A percentile compares a stretch with the other conserved stretches of the same genome.
These are phyloP conservation scores for Chloroclystis v-ata DNA, from an alignment of 2,888 invertebrate genomes.

Conservation along the genomic window DNA sequence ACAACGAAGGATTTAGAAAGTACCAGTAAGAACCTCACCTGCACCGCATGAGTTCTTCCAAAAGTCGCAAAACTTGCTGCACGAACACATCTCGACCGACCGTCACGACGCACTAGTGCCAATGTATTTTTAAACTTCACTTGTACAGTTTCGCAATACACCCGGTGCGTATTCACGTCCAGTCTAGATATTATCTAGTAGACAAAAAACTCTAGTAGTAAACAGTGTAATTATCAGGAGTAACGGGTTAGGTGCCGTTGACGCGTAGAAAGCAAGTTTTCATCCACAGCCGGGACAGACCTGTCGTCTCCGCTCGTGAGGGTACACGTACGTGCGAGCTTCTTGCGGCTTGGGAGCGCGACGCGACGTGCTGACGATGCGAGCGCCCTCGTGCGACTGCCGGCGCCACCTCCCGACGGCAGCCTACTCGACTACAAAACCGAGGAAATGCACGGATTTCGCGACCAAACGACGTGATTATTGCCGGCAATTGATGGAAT, in stretches of 20 bases:
- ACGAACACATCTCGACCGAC: slow-evolving; percentile 66
- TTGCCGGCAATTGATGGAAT: slow-evolving; percentile 41
- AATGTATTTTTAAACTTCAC: slow-evolving; percentile 78
- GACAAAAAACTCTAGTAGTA: slow-evolving; percentile 53
- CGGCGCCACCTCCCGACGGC: slow-evolving; percentile 31
- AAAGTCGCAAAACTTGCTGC: slow-evolving; percentile 74
- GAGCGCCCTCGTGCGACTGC: slow-evolving; percentile 67
- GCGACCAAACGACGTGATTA: slow-evolving; percentile 42
- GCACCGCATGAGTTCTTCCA: slow-evolving; percentile 74
- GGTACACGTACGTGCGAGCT: slow-evolving; percentile 31
- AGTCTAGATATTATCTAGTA: slow-evolving; percentile 51
- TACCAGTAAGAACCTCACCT: slow-evolving; percentile 53
- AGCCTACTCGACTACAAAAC: slow-evolving; percentile 35
- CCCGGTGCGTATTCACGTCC: slow-evolving; percentile 56
- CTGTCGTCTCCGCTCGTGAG: slow-evolving; percentile 45
- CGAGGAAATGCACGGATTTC: slow-evolving; percentile 54
- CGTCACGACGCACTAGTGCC: slow-evolving; percentile 69
- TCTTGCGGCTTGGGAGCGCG: slow-evolving; percentile 29
- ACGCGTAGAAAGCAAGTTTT: slow-evolving; percentile 61
- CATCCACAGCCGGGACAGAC: slow-evolving; percentile 37
- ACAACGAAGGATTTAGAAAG: slow-evolving; percentile 39
- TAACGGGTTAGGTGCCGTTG: slow-evolving; percentile 55
- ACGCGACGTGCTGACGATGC: slow-evolving; percentile 54
- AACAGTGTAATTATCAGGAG: slow-evolving; percentile 60
- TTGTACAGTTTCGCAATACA: slow-evolving; percentile 73